These are phyloP conservation scores for Pimpla rufipes DNA, from an alignment of 2,888 invertebrate species.

Conservation along the genomic window DNA sequence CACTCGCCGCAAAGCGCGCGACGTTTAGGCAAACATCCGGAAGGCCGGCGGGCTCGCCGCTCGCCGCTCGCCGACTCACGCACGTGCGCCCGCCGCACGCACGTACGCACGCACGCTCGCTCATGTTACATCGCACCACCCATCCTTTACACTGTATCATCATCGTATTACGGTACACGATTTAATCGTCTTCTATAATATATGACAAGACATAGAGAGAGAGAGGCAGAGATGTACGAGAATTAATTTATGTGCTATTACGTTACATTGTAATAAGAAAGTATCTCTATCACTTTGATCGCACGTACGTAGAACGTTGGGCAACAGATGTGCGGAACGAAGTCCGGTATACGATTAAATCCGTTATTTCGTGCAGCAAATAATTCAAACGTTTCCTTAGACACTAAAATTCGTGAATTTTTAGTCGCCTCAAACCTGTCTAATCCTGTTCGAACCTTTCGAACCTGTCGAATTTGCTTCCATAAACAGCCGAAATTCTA, in stretches of 20 bases:
- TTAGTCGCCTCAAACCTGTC: too few relatives aligned
- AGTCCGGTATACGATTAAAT: too few relatives aligned
- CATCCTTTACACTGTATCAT: slow-evolving; percentile 56
- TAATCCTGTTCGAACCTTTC: too few relatives aligned
- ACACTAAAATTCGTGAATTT: too few relatives aligned
- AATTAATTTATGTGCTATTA: slow-evolving; percentile 18
- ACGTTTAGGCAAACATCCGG: slow-evolving; percentile 68
- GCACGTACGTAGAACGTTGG: background rate
- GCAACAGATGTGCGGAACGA: too few relatives aligned
- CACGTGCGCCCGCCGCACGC: slow-evolving; percentile 56
- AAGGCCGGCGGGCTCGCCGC: slow-evolving; percentile 40
- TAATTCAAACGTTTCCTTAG: too few relatives aligned
- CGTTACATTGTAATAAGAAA: background rate
- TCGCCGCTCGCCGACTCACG: too few relatives aligned
- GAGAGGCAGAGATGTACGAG: slow-evolving; percentile 27
- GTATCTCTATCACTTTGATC: background rate
- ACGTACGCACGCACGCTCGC: slow-evolving; percentile 46
- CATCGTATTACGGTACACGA: slow-evolving; percentile 62
- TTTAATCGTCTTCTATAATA: slow-evolving; percentile 50
- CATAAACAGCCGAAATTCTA: background rate
- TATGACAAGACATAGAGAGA: slow-evolving; percentile 32
- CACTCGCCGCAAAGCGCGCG: slow-evolving; percentile 51
- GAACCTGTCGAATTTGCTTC: too few relatives aligned
- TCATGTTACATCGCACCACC: slow-evolving; percentile 55
- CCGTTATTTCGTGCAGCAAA: background rate